Base-by-base conservation (phyloP, 2,888 invertebrate genomes). In the Bellardia bayeri region DNA sequence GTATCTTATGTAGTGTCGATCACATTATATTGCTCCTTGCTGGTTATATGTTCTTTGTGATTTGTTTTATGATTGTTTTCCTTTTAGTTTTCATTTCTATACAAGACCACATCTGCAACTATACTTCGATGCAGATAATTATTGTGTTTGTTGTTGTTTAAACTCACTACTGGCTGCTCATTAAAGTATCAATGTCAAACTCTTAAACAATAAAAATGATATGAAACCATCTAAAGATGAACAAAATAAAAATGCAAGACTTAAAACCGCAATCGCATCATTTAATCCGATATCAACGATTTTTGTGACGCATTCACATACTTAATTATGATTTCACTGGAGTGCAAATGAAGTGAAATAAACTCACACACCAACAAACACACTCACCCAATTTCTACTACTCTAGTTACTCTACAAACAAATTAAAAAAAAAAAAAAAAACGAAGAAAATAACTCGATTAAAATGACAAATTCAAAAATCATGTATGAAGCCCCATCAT, bases 321-420 rank as follows among this genome's bases (percentile, higher is more conserved):
- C 6, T 40, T 75, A 68, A 58, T 61, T 49, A 16, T 72, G 63
- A 79, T 72, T 84, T 79, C 66, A 51, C 63, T 64, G 5, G 37
- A 14, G 16, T 37, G 13, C 45, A 49, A 23, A 49, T 37, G 45
- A 66, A 58, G 23, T 23, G 37, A n/a, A 16, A 68, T 11, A 56
- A 76, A 58, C 66, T 61, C 45, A 58, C 37, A 49, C 37, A 37
- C 4, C 61, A 58, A 14, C 63, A 8, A 40, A 76, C 49, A 61
- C 76, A 61, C 40, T 80, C 71, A 81, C 81, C 58, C 58, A 76
- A 74, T 79, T 82, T 86, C 75, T 64, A 72, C 72, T 49, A 58
- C 61, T 69, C 63, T 16, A 64, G 58, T 74, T 78, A 68, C 72
- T 76, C 23, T 56, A 23, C 23, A 16, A 16, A 7, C 13, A 51